phyloP scores from a whole-genome alignment of 2,113 vertebrate genomes.

The Gavia stellata region DNA sequence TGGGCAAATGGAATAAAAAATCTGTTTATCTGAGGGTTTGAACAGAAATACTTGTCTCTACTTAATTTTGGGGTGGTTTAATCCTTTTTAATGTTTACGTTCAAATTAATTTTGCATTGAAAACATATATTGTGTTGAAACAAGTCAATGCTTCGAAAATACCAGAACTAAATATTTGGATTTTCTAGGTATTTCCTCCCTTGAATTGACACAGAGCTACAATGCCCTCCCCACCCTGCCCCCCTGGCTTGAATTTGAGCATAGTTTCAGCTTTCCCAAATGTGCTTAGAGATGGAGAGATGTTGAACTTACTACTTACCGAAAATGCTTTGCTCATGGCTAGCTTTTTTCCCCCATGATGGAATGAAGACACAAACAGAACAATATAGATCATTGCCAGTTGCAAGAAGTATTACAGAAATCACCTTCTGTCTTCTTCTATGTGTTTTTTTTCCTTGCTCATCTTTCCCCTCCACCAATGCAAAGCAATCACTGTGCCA shows the following conservation, averaged over 20 bases:
- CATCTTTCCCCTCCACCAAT: neutral
- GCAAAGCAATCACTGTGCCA: fast-evolving
- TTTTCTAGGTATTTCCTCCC: neutral
- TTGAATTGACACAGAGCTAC: neutral
- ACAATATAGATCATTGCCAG: neutral
- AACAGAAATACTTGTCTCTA: neutral
- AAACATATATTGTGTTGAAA: neutral
- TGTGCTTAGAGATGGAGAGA: neutral
- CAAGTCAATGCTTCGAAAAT: neutral
- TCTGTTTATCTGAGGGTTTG: neutral
- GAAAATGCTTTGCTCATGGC: neutral
- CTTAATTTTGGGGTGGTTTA: neutral
- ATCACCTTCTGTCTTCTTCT: neutral
- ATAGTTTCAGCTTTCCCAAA: neutral
- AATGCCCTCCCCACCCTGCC: neutral
- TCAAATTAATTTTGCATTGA: neutral
- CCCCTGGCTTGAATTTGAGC: neutral
- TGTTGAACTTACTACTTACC: neutral
- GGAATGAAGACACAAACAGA: neutral
- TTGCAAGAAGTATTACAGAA: neutral
- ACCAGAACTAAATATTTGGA: neutral
- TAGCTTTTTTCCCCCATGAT: neutral
- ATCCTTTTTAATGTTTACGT: neutral
- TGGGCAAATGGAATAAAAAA: neutral
- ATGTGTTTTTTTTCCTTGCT: fast-evolving